Evolutionary conservation across 92 coral and sea anemone species (phyloP).

Genomic region (Meandrina meandrites): DNA sequence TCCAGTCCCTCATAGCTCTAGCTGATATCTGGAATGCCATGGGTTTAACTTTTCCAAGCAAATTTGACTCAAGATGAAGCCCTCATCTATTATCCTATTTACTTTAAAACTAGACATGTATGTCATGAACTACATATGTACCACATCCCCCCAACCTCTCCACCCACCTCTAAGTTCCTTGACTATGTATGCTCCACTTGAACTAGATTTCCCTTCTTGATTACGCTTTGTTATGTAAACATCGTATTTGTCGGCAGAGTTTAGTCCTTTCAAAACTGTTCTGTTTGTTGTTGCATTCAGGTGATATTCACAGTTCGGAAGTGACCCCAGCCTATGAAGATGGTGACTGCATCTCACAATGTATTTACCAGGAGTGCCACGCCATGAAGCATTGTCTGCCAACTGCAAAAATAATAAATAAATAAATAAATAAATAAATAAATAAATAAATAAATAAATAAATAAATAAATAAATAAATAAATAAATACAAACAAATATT

Average conservation of each 20-base stretch:
- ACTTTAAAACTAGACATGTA: no score
- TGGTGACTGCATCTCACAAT: neutral
- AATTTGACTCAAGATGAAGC: no score
- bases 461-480: no score
- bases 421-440: no score
- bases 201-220: neutral
- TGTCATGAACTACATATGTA: no score
- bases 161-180: conserved; percentile 1
- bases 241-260: neutral
- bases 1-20: no score
- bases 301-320: neutral
- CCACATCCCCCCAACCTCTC: neutral
- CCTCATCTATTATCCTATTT: no score
- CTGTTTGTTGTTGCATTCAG: neutral
- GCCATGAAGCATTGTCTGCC: conserved; percentile 25
- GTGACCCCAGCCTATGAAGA: neutral
- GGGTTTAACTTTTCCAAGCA: no score
- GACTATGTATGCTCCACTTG: neutral
- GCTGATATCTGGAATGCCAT: no score
- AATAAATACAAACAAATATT: no score
- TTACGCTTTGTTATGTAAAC: conserved; percentile 8
- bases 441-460: no score
- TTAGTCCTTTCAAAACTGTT: conserved; percentile 6
- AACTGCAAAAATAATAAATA: no score
- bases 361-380: conserved; percentile 22